These are phyloP conservation scores for Coranthus polyacanthus DNA, from an alignment of 2,797 vertebrate species.

Conservation along the genomic window DNA sequence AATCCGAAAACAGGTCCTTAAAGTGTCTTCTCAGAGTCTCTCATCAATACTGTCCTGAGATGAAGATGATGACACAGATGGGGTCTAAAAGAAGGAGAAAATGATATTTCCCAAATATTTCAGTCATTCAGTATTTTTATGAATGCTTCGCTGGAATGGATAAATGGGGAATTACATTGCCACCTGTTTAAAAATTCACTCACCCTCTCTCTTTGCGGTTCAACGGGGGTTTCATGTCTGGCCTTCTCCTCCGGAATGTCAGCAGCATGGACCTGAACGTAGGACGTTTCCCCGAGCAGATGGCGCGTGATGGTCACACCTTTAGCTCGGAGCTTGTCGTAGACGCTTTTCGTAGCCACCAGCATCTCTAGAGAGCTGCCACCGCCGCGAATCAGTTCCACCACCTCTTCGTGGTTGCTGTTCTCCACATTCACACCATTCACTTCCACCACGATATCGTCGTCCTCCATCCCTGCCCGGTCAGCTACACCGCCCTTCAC, in stretches of 20 bases:
- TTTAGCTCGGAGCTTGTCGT: slow-evolving; percentile 84
- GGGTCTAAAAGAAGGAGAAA: slow-evolving; percentile 64
- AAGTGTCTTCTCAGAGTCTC: slow-evolving; percentile 71
- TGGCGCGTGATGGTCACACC: slow-evolving; percentile 83
- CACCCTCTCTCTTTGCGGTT: slow-evolving; percentile 74
- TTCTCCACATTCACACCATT: slow-evolving; percentile 87
- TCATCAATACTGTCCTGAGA: slow-evolving; percentile 65
- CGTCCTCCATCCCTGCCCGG: slow-evolving; percentile 86
- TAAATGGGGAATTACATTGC: not conserved
- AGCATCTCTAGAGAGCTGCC: slow-evolving; percentile 86
- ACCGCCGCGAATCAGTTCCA: slow-evolving; percentile 83
- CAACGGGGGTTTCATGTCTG: slow-evolving; percentile 51
- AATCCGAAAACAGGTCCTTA: slow-evolving; percentile 3
- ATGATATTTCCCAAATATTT: slow-evolving; percentile 16
- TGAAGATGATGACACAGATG: slow-evolving; percentile 76
- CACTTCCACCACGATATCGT: slow-evolving; percentile 91
- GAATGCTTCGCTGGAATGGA: not conserved
- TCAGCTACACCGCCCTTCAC: slow-evolving; percentile 85
- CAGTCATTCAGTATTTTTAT: not conserved
- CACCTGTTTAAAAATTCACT: slow-evolving; percentile 44
- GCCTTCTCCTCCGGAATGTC: slow-evolving; percentile 5
- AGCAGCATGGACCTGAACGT: slow-evolving; percentile 35
- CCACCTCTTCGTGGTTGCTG: slow-evolving; percentile 87
- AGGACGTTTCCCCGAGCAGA: slow-evolving; percentile 58
- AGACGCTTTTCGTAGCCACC: slow-evolving; percentile 86